phyloP scores from a whole-genome alignment of 2,888 invertebrate genomes.

The Ennomos quercinarius region DNA sequence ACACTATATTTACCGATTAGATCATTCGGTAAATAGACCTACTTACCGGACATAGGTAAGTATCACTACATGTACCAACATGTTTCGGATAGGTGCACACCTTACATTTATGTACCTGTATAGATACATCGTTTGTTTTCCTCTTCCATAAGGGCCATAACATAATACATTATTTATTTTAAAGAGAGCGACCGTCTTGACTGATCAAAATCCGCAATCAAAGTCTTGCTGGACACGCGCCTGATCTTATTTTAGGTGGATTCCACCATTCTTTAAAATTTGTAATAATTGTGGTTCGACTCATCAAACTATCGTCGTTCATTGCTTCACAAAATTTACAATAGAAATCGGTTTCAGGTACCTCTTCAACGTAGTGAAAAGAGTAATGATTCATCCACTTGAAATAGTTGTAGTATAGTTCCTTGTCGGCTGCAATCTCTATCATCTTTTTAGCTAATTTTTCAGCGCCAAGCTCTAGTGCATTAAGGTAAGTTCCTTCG shows the following conservation, averaged over 20 bases:
- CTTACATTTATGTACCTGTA: too few relatives aligned
- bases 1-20: too few relatives aligned
- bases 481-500: constrained; percentile 49
- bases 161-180: too few relatives aligned
- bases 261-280: constrained; percentile 46
- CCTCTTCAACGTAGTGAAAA: constrained; percentile 40
- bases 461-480: constrained; percentile 34
- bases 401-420: constrained; percentile 46
- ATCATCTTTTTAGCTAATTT: constrained; percentile 45
- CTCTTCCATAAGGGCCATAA: too few relatives aligned
- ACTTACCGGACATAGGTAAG: too few relatives aligned
- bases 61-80: too few relatives aligned
- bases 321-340: constrained; percentile 48
- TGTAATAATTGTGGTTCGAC: constrained; percentile 24
- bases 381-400: constrained; percentile 52
- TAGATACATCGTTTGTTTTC: too few relatives aligned
- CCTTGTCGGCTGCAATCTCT: constrained; percentile 42
- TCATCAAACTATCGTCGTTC: constrained; percentile 36
- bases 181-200: too few relatives aligned
- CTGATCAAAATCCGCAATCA: background rate
- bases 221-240: constrained; percentile 25
- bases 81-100: too few relatives aligned
- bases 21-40: too few relatives aligned
- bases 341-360: constrained; percentile 46
- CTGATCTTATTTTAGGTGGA: constrained; percentile 29